phyloP scores from a whole-genome alignment of 1,140 invertebrate species.

The Scylla paramamosain region DNA sequence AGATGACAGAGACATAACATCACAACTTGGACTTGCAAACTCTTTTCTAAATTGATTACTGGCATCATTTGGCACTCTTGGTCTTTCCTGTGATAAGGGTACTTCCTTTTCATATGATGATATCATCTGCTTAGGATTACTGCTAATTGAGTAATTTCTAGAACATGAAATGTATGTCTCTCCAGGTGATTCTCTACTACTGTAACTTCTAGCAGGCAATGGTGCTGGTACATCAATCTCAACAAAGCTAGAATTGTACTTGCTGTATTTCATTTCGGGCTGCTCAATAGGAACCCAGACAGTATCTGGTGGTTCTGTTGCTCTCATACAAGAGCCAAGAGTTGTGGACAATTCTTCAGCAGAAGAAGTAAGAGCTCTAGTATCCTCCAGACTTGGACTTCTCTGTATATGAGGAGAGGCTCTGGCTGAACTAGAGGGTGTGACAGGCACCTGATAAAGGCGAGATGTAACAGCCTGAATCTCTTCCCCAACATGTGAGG shows the following conservation, averaged over 20 bases:
- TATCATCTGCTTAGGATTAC: neutral
- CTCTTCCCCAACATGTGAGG: conserved; percentile 68
- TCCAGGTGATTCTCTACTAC: conserved; percentile 39
- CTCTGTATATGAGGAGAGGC: conserved; percentile 64
- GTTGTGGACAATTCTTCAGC: conserved; percentile 65
- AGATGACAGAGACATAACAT: conserved; percentile 8
- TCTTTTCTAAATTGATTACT: neutral
- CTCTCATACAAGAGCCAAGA: conserved; percentile 53
- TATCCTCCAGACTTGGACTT: conserved; percentile 66
- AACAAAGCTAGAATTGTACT: conserved; percentile 60
- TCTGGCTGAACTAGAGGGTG: conserved; percentile 52
- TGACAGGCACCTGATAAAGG: conserved; percentile 70
- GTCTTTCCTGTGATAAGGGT: neutral
- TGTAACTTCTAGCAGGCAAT: conserved; percentile 22
- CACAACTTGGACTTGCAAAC: neutral
- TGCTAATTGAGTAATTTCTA: conserved; percentile 10
- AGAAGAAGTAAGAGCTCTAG: conserved; percentile 62
- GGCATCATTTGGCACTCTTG: neutral
- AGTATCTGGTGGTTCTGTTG: conserved; percentile 47
- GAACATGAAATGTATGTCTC: neutral
- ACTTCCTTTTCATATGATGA: conserved; percentile 32
- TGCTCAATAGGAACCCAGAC: conserved; percentile 66
- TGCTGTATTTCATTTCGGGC: conserved; percentile 51
- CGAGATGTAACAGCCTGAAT: conserved; percentile 67
- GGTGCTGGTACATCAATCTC: conserved; percentile 45